These are phyloP conservation scores for Euwallacea fornicatus DNA, from an alignment of 1,140 invertebrate species.

Conservation along the genomic window DNA sequence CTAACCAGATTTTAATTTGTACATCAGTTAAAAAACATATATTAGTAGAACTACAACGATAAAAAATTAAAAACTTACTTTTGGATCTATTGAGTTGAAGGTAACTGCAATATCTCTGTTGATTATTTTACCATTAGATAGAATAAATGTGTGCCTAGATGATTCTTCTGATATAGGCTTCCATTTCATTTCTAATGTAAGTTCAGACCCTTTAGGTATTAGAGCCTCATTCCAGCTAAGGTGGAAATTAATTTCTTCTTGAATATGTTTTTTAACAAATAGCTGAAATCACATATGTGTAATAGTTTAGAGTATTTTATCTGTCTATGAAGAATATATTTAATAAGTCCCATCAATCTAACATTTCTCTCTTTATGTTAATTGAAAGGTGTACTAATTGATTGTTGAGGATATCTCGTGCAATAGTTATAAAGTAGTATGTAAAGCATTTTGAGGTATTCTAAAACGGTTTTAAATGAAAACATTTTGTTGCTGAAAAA, in stretches of 20 bases:
- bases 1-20: too few relatives aligned
- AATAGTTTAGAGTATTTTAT: not conserved
- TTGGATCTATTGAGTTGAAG: slow-evolving; percentile 54
- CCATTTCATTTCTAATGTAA: slow-evolving; percentile 63
- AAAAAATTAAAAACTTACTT: slow-evolving; percentile 30
- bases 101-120: slow-evolving; percentile 68
- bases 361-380: too few relatives aligned
- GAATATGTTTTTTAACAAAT: slow-evolving; percentile 60
- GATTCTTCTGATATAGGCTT: slow-evolving; percentile 59
- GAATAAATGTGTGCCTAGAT: slow-evolving; percentile 63
- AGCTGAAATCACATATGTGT: slow-evolving; percentile 55
- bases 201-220: slow-evolving; percentile 55
- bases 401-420: too few relatives aligned
- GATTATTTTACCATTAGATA: slow-evolving; percentile 64
- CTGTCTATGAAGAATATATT: not conserved
- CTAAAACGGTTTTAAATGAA: too few relatives aligned
- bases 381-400: too few relatives aligned
- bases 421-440: too few relatives aligned
- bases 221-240: slow-evolving; percentile 58
- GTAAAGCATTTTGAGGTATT: too few relatives aligned
- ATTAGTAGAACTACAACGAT: too few relatives aligned
- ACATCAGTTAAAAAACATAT: too few relatives aligned
- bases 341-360: too few relatives aligned
- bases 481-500: too few relatives aligned
- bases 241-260: slow-evolving; percentile 59